Percentiles rank a stretch among this genome's conserved stretches.
These are phyloP conservation scores for Hypotaenidia philippensis DNA, from an alignment of 2,797 vertebrate species.

Conservation along the genomic window DNA sequence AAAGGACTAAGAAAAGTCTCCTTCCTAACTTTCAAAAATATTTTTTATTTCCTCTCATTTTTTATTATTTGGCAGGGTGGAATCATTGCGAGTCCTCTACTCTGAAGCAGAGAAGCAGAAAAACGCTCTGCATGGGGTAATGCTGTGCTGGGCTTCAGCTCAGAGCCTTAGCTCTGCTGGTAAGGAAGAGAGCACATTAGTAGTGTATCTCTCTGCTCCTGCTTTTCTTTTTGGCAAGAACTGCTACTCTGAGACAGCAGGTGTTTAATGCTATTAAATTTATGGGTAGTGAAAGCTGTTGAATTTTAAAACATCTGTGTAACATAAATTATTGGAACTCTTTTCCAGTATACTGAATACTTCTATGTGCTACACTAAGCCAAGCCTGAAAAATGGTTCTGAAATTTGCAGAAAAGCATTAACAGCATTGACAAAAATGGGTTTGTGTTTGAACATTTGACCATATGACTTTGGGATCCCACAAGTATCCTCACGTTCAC, in stretches of 20 bases:
- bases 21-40: neutral
- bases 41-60: accelerated
- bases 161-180: slow-evolving; percentile 51
- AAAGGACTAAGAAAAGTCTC: neutral
- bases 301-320: slow-evolving; percentile 82
- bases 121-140: slow-evolving; percentile 54
- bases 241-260: slow-evolving; percentile 78
- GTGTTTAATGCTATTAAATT: slow-evolving; percentile 85
- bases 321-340: slow-evolving; percentile 78
- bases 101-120: slow-evolving; percentile 22
- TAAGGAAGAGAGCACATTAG: slow-evolving; percentile 67
- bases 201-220: slow-evolving; percentile 67
- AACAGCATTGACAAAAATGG: slow-evolving; percentile 45
- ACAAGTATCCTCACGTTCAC: neutral
- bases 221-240: slow-evolving; percentile 80
- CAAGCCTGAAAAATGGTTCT: slow-evolving; percentile 64
- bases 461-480: slow-evolving; percentile 1
- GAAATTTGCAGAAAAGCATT: slow-evolving; percentile 70
- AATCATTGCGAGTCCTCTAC: neutral
- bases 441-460: slow-evolving; percentile 60
- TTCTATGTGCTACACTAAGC: no score
- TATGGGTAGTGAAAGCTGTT: slow-evolving; percentile 80
- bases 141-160: slow-evolving; percentile 45
- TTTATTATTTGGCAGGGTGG: neutral
- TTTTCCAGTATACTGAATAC: neutral